Evolutionary conservation across 2,113 vertebrate genomes (phyloP), one percentile per base, ranked within the genome.

Genomic region (Guaruba guarouba): DNA sequence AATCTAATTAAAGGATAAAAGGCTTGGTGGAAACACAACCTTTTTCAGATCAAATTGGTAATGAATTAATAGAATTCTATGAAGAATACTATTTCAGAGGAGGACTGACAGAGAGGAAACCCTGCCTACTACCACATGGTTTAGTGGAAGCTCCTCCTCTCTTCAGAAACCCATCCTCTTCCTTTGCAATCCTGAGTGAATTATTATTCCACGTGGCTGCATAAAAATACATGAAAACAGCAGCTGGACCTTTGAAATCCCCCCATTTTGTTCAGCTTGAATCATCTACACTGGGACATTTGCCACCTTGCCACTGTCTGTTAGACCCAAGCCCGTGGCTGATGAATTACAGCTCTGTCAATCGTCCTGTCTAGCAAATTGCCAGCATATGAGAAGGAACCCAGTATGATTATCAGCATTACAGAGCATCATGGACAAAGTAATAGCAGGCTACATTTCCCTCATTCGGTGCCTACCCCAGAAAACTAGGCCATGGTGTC

Each of bases 1-100:
- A 94, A 95, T 93, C 77, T 92, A 93, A 92, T 96, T 90, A 96
- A 96, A 94, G 86, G 76, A 85, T 85, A 80, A 92, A 95, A 93
- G 63, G 46, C 51, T 93, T 77, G 33, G 22, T 81, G 80, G 74
- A 96, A 91, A 86, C 61, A 52, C 80, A 96, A 86, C 68, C 88
- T 83, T 95, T 94, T 84, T 86, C 73, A 39, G 93, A 88, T 77
- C 5, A 22, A 75, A 95, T 71, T 83, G 54, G 46, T 68, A 90
- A 94, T 79, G 78, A 95, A 86, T 95, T 55, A 82, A 83, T 61
- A 88, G 80, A 88, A 88, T 84, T 75, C 81, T 51, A 8, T 20
- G 35, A 77, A 39, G 61, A 62, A 78, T 80, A 67, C 67, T 88
- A 48, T 79, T 95, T 90, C 76, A 88, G 68, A 88, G 29, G 43